A percentile compares a stretch with the other conserved stretches of the same genome.
These are phyloP conservation scores for Bolinopsis microptera DNA, from an alignment of 37 sponge, comb jelly and placozoan genomes.

Conservation along the genomic window DNA sequence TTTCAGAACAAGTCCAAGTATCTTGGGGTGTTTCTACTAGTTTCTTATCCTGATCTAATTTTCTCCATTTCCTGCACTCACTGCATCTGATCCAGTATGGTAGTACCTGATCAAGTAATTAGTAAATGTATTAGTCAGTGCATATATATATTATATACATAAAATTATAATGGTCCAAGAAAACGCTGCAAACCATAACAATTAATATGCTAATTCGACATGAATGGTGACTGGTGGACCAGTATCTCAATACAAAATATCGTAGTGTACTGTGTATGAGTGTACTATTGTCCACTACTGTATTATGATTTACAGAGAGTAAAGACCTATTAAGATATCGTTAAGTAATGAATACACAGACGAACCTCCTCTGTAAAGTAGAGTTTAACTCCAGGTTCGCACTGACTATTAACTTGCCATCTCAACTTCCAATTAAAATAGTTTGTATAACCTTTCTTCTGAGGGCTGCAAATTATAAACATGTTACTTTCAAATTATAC, in stretches of 20 bases:
- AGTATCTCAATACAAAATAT: too few relatives aligned
- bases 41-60: not conserved
- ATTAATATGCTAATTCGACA: too few relatives aligned
- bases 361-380: constrained; percentile 40
- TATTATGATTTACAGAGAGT: too few relatives aligned
- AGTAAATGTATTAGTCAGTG: not conserved
- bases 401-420: constrained; percentile 32
- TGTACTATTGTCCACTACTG: too few relatives aligned
- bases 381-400: constrained; percentile 22
- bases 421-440: constrained; percentile 2
- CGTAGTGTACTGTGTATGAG: too few relatives aligned
- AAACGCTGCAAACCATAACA: too few relatives aligned
- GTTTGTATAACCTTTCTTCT: constrained; percentile 6
- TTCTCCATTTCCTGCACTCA: constrained; percentile 12
- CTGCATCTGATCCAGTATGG: constrained; percentile 39
- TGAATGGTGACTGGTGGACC: too few relatives aligned
- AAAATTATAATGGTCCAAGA: too few relatives aligned
- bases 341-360: too few relatives aligned
- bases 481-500: too few relatives aligned
- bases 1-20: constrained; percentile 26
- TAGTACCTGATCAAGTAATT: not conserved
- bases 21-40: not conserved
- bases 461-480: not conserved
- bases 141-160: too few relatives aligned
- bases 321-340: too few relatives aligned